Conservation (phyloP, 2,888 invertebrate species). For the Aphidoletes aphidimyza region DNA sequence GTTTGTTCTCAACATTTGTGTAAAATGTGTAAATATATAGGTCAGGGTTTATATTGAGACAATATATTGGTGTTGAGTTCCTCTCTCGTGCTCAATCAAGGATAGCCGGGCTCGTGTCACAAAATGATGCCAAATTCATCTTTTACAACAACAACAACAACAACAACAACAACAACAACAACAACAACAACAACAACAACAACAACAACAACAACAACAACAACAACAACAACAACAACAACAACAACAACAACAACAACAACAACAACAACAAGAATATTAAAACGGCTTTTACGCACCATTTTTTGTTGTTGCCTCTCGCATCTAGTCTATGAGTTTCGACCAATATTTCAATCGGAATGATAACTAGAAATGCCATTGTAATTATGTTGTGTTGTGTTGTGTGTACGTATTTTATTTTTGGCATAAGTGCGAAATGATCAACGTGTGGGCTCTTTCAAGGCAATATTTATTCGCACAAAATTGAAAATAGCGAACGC, state of each 20-base stretch:
- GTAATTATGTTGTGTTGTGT: conserved; percentile 38
- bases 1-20: background rate
- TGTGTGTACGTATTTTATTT: no score
- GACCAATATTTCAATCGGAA: background rate
- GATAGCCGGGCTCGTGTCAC: background rate
- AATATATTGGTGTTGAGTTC: background rate
- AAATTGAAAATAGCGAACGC: background rate
- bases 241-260: background rate
- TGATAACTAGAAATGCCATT: conserved; percentile 31
- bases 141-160: background rate
- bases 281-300: conserved; percentile 4
- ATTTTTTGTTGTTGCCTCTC: background rate
- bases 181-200: background rate
- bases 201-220: background rate
- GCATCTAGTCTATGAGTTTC: background rate
- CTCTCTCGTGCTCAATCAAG: conserved; percentile 22
- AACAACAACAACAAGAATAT: background rate
- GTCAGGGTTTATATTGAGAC: conserved; percentile 38
- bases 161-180: background rate
- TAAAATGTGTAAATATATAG: background rate
- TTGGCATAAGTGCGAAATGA: conserved; percentile 42
- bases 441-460: conserved; percentile 42
- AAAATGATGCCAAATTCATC: background rate
- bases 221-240: background rate
- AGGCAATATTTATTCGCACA: conserved; percentile 40